Evolutionary conservation across 2,888 invertebrate species (phyloP), one percentile per base, ranked within the genome.

Genomic region (Eremobia ochroleuca): DNA sequence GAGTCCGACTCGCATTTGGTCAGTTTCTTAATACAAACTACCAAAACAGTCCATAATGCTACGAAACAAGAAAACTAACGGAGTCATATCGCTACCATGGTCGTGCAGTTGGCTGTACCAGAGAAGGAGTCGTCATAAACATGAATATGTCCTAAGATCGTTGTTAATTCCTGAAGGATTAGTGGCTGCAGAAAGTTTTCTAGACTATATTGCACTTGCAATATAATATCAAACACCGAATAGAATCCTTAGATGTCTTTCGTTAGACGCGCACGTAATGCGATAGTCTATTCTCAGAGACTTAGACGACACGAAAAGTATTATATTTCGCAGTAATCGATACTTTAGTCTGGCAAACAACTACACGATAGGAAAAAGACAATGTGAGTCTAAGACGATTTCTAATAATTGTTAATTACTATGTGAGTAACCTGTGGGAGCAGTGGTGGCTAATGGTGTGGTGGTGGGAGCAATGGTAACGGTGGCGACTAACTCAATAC

Each of bases 291-390:
- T 79, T 65, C 68, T 55, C 13, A 68, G 15, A 65, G 11, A 40
- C 40, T 61, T 65, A 55, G 18, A 37, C 25, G 31, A 15, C 21
- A 52, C 28, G 37, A 34, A 65, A 46, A 55, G 52, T 28, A 83
- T 66, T 70, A 46, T 28, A 83, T 66, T 70, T 82, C n/a, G 5
- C 68, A 52, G 28, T 40, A 65, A 78, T 77, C 59, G 9, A 55
- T 78, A 59, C n/a, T 0, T 28, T 37, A 61, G 49, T 62, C 66
- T 55, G 34, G 34, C 46, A 61, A 62, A 67, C 40, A 55, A 77
- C 43, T n/a, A 34, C 25, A 55, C 6, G 9, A 31, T 21, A 28
- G 18, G 0, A 82, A 76, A 61, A 77, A 49, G 46, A 76, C 25
- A 62, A 49, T 40, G 18, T 8, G 4, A 49, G 18, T 61, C 25